These are phyloP conservation scores for Exephanes ischioxanthus DNA, from an alignment of 2,888 invertebrate genomes.

Conservation along the genomic window DNA sequence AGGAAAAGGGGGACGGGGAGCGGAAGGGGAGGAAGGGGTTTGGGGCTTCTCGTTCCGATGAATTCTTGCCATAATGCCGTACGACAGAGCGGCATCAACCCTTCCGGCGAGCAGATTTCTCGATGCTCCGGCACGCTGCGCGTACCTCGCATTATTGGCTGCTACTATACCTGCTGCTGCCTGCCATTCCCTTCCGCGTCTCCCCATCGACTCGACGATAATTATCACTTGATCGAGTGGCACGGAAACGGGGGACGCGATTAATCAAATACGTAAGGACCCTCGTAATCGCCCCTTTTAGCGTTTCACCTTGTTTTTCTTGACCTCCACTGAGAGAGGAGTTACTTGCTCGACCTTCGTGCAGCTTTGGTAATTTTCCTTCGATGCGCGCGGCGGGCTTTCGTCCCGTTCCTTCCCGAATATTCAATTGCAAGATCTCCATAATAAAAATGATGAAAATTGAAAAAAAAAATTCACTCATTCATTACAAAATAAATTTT, in stretches of 20 bases:
- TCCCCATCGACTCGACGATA: slow-evolving; percentile 19
- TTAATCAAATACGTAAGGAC: slow-evolving; percentile 25
- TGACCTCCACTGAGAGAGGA: not conserved
- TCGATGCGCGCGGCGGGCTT: not conserved
- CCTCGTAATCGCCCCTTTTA: not conserved
- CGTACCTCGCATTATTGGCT: slow-evolving; percentile 29
- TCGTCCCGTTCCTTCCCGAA: not conserved
- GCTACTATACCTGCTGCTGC: not conserved
- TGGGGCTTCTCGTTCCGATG: slow-evolving; percentile 10
- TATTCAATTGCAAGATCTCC: not conserved
- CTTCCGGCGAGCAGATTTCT: slow-evolving; percentile 30
- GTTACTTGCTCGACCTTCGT: not conserved
- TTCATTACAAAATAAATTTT: not conserved
- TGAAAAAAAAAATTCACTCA: not conserved
- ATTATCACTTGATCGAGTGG: slow-evolving; percentile 21
- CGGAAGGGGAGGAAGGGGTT: not conserved
- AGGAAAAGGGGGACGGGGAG: not conserved
- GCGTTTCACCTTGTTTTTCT: slow-evolving; percentile 9
- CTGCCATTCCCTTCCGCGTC: not conserved
- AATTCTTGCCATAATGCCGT: slow-evolving; percentile 50
- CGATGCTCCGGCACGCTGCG: slow-evolving; percentile 10
- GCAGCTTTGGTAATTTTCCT: not conserved
- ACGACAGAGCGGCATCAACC: slow-evolving; percentile 17
- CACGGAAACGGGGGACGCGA: slow-evolving; percentile 9
- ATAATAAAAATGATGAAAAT: not conserved